A percentile compares a stretch with the other conserved stretches of the same genome.
Conservation (phyloP, 2,797 vertebrate species). For the Perodicticus potto region DNA sequence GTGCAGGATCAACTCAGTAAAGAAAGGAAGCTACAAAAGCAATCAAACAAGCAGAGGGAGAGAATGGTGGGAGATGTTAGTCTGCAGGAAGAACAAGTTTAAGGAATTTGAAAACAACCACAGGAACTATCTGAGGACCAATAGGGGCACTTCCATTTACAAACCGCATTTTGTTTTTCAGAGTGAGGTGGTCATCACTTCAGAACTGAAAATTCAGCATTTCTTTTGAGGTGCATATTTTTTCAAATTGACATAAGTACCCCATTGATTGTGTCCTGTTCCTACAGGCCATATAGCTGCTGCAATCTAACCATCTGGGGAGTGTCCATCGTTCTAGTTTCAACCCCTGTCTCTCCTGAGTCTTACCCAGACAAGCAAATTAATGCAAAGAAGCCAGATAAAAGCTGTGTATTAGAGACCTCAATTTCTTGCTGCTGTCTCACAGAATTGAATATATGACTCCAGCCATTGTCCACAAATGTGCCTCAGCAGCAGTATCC, state of each 20-base stretch:
- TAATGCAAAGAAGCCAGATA: background rate
- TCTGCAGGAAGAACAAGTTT: background rate
- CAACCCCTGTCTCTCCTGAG: conserved; percentile 29
- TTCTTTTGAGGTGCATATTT: background rate
- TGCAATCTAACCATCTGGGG: conserved; percentile 42
- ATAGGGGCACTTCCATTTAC: background rate
- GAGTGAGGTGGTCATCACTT: conserved; percentile 5
- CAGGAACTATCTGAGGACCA: background rate
- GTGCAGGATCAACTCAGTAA: background rate
- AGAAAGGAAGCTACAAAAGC: background rate
- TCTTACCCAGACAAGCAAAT: background rate
- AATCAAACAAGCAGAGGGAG: background rate
- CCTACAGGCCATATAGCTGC: background rate
- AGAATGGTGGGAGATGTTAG: background rate
- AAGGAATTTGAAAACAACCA: background rate
- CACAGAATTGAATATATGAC: background rate
- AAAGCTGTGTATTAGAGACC: background rate
- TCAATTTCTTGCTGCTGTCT: background rate
- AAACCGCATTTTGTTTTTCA: background rate
- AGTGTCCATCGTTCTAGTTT: conserved; percentile 53
- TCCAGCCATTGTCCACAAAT: background rate
- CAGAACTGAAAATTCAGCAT: conserved; percentile 52
- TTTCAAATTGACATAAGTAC: background rate
- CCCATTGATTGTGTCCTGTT: conserved; percentile 4
- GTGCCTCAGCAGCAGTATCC: rapidly evolving